Conservation (phyloP, 2,888 invertebrate genomes). For the Volucella inanis region DNA sequence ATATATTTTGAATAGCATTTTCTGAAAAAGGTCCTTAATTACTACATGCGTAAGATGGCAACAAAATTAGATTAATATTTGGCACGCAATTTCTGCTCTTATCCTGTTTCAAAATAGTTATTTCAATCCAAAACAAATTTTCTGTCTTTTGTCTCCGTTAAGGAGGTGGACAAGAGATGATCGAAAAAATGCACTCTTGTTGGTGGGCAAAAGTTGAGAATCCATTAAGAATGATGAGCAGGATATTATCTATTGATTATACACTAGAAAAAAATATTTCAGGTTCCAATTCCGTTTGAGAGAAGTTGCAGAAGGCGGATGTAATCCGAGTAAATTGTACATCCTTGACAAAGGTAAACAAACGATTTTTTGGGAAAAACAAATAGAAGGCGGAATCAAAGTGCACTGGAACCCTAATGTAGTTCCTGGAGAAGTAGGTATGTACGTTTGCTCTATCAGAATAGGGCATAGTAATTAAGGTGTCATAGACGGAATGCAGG, state of each 20-base stretch:
- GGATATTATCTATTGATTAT: slow-evolving; percentile 67
- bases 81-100: too few relatives aligned
- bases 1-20: too few relatives aligned
- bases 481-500: neutral
- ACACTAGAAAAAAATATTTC: slow-evolving; percentile 32
- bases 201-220: slow-evolving; percentile 44
- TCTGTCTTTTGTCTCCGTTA: slow-evolving; percentile 7
- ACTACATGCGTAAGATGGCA: too few relatives aligned
- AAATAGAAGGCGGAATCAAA: slow-evolving; percentile 62
- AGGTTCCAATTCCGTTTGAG: slow-evolving; percentile 21
- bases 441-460: slow-evolving; percentile 13
- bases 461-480: slow-evolving; percentile 54
- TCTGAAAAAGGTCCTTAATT: too few relatives aligned
- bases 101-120: neutral
- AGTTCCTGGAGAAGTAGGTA: slow-evolving; percentile 23
- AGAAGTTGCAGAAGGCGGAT: slow-evolving; percentile 70
- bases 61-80: too few relatives aligned
- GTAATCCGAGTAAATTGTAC: slow-evolving; percentile 70
- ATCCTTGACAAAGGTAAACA: slow-evolving; percentile 59
- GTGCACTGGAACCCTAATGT: slow-evolving; percentile 31
- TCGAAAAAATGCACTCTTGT: slow-evolving; percentile 23
- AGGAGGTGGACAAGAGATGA: slow-evolving; percentile 60
- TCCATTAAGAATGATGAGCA: slow-evolving; percentile 61
- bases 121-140: neutral
- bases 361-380: slow-evolving; percentile 65